Conservation (phyloP, 1,140 invertebrate species). For the Lordiphosa clarofinis region DNA sequence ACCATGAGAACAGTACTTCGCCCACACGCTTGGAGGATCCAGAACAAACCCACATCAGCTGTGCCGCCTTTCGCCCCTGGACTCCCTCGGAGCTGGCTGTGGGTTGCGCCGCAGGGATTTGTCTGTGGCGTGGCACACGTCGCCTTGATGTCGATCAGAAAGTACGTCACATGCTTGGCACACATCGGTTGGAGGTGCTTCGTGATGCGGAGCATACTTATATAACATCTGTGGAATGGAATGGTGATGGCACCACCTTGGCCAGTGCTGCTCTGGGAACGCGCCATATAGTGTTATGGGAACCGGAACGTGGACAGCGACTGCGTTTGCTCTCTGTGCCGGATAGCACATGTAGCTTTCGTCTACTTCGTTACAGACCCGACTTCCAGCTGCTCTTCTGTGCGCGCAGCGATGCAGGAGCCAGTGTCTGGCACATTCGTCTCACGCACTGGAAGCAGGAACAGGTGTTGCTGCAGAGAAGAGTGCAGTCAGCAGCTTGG, state of each 20-base stretch:
- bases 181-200: background rate
- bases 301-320: slow-evolving; percentile 13
- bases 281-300: slow-evolving; percentile 22
- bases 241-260: slow-evolving; percentile 14
- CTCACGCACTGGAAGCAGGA: background rate
- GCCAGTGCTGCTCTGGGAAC: slow-evolving; percentile 20
- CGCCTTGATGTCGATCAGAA: background rate
- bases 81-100: slow-evolving; percentile 16
- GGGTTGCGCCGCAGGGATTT: slow-evolving; percentile 30
- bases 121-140: slow-evolving; percentile 15
- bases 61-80: slow-evolving; percentile 28
- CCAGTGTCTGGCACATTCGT: slow-evolving; percentile 1
- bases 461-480: background rate
- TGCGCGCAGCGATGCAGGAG: background rate
- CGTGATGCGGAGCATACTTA: slow-evolving; percentile 4
- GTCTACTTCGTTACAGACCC: slow-evolving; percentile 14
- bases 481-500: slow-evolving; percentile 31
- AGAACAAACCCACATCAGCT: slow-evolving; percentile 10
- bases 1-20: background rate
- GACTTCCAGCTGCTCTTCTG: slow-evolving; percentile 10
- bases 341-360: background rate
- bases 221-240: slow-evolving; percentile 34
- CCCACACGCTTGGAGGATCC: background rate
- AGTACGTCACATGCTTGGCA: slow-evolving; percentile 8
- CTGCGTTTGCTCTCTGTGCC: slow-evolving; percentile 11